Evolutionary conservation across 1,140 invertebrate species (phyloP).

Genomic region (Myzus persicae): DNA sequence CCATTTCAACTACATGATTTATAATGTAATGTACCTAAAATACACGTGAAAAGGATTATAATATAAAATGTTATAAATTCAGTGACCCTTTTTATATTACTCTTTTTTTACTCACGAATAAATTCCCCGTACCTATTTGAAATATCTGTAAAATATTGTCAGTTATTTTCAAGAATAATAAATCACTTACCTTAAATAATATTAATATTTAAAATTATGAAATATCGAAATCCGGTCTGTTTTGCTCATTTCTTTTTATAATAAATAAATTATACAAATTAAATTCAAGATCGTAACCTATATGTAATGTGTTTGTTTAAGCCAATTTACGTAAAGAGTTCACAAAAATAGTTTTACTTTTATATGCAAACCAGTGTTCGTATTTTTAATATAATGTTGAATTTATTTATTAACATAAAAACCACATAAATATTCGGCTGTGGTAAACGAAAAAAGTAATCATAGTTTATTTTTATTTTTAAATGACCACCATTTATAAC

Average conservation of each 20-base stretch:
- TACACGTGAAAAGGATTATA: too few species aligned
- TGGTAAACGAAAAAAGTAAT: background rate
- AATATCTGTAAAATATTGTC: background rate
- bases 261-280: too few species aligned
- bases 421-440: background rate
- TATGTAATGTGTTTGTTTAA: background rate
- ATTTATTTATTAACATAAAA: background rate
- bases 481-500: background rate
- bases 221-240: background rate
- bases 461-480: background rate
- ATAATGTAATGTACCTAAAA: too few species aligned
- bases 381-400: background rate
- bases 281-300: background rate
- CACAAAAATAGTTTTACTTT: background rate
- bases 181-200: background rate
- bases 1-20: too few species aligned
- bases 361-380: background rate
- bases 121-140: background rate
- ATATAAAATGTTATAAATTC: background rate
- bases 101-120: background rate
- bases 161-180: too few species aligned
- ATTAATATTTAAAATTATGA: background rate
- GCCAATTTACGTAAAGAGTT: background rate
- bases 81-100: background rate
- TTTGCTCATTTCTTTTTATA: too few species aligned